Evolutionary conservation across 1,140 invertebrate species (phyloP).

Genomic region (Drosophila oshimai): DNA sequence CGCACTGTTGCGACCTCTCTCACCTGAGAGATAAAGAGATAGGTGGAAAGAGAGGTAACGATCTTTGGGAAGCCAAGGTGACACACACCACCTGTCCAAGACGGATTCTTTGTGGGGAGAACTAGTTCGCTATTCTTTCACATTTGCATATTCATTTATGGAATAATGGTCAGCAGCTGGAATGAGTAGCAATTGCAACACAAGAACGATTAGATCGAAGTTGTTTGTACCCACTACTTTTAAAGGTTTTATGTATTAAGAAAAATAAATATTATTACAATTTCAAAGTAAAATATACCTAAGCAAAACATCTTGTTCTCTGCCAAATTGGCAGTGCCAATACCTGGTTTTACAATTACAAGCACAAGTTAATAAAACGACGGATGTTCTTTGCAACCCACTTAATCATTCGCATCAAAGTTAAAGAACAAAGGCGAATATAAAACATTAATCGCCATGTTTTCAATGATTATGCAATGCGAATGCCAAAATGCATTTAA

Average conservation of each 20-base stretch:
- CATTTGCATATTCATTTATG: slow-evolving; percentile 12
- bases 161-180: slow-evolving; percentile 7
- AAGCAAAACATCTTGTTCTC: neutral
- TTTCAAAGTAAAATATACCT: neutral
- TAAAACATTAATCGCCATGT: neutral
- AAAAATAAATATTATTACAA: too few species aligned
- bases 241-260: neutral
- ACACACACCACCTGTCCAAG: slow-evolving; percentile 19
- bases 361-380: neutral
- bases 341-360: neutral
- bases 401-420: neutral
- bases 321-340: too few species aligned
- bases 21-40: neutral
- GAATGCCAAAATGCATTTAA: slow-evolving; percentile 36
- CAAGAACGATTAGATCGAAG: neutral
- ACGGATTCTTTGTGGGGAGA: slow-evolving; percentile 11
- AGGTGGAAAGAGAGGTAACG: neutral
- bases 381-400: slow-evolving; percentile 1
- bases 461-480: slow-evolving; percentile 36
- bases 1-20: slow-evolving; percentile 9
- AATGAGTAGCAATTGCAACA: neutral
- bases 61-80: neutral
- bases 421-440: slow-evolving; percentile 12
- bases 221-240: neutral
- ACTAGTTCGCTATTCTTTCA: neutral